Percentiles rank a stretch among this genome's conserved stretches.
These are phyloP conservation scores for Leptinotarsa texana DNA, from an alignment of 1,140 invertebrate genomes.

Conservation along the genomic window DNA sequence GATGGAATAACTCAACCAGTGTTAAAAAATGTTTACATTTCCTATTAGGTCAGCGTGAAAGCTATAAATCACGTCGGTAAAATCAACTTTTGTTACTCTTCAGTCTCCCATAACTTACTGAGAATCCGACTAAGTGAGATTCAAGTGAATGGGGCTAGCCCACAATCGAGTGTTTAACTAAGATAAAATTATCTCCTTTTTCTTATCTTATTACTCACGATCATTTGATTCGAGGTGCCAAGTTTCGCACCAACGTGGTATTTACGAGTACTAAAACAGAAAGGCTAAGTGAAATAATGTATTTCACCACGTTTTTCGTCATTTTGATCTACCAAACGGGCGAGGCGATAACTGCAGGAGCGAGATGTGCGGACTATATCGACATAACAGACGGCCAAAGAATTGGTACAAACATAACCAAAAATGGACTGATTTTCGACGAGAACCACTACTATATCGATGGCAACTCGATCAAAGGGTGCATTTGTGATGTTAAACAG, in stretches of 20 bases:
- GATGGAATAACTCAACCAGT: too few species aligned
- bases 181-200: background rate
- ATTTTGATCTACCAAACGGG: background rate
- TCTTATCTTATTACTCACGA: constrained; percentile 4
- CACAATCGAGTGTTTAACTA: background rate
- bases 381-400: constrained; percentile 34
- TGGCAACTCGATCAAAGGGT: constrained; percentile 26
- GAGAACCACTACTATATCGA: constrained; percentile 30
- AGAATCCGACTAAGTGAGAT: too few species aligned
- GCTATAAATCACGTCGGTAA: too few species aligned
- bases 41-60: too few species aligned
- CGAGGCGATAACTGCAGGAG: background rate
- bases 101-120: too few species aligned
- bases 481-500: constrained; percentile 33
- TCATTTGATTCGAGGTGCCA: background rate
- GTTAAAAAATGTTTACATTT: too few species aligned
- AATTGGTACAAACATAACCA: constrained; percentile 30
- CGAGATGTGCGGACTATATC: constrained; percentile 20
- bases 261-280: background rate
- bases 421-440: constrained; percentile 31
- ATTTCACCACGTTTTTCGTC: background rate
- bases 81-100: too few species aligned
- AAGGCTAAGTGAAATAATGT: background rate
- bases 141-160: background rate
- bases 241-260: background rate